Evolutionary conservation across 2,888 invertebrate species (phyloP).

Genomic region (Campaea margaritaria): DNA sequence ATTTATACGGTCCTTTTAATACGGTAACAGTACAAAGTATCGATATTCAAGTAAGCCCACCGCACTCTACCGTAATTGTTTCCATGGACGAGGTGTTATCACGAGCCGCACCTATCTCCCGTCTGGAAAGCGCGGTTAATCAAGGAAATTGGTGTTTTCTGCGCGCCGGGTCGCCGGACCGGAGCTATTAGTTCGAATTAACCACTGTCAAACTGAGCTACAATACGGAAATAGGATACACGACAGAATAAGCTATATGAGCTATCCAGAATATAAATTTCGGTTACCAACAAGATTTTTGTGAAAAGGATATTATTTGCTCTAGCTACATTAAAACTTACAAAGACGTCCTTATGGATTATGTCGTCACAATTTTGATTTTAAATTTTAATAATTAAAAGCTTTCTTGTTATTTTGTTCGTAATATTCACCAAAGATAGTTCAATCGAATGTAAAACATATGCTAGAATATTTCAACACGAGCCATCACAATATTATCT

Average conservation of each 20-base stretch:
- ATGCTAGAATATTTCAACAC: too few relatives aligned
- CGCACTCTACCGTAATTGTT: constrained; percentile 69
- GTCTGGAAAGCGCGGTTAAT: constrained; percentile 78
- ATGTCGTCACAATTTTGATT: too few relatives aligned
- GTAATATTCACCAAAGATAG: neutral
- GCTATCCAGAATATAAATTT: neutral
- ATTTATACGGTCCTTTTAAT: neutral
- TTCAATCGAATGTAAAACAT: too few relatives aligned
- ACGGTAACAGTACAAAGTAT: constrained; percentile 13
- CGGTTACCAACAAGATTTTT: too few relatives aligned
- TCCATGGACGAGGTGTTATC: constrained; percentile 72
- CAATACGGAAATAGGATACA: constrained; percentile 54
- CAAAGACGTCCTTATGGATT: too few relatives aligned
- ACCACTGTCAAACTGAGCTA: constrained; percentile 67
- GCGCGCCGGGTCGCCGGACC: constrained; percentile 71
- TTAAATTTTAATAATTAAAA: too few relatives aligned
- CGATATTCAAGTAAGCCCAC: constrained; percentile 43
- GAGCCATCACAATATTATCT: too few relatives aligned
- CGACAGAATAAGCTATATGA: constrained; percentile 29
- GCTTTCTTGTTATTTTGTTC: too few relatives aligned
- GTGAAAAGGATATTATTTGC: too few relatives aligned
- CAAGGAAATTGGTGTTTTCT: constrained; percentile 85
- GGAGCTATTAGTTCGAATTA: constrained; percentile 84
- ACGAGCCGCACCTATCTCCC: constrained; percentile 75
- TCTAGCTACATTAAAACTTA: too few relatives aligned